Conservation (phyloP, 2,888 invertebrate species). For the Pristionchus mayeri region DNA sequence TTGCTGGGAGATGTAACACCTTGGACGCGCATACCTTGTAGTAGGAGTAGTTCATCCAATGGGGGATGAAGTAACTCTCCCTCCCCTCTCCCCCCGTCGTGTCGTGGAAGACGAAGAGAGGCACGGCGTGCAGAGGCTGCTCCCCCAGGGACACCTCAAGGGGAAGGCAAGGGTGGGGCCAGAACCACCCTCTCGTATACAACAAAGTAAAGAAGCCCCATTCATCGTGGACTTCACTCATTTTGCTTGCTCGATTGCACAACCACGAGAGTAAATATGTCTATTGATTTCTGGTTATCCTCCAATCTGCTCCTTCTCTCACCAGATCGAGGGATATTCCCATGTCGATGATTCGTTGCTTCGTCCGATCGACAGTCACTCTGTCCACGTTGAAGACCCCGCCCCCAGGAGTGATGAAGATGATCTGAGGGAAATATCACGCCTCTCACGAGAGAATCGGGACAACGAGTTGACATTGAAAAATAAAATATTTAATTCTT, state of each 20-base stretch:
- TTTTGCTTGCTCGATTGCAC: background rate
- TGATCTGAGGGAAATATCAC: constrained; percentile 82
- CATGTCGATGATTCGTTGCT: constrained; percentile 97
- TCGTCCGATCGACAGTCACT: constrained; percentile 96
- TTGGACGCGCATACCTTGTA: constrained; percentile 55
- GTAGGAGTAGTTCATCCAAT: constrained; percentile 76
- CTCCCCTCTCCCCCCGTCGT: constrained; percentile 28
- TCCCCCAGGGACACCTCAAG: constrained; percentile 83
- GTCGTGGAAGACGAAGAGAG: constrained; percentile 83
- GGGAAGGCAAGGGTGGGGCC: background rate
- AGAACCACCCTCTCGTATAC: background rate
- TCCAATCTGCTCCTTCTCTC: background rate
- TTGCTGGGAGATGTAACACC: too few relatives aligned
- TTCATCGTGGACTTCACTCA: too few relatives aligned
- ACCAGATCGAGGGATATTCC: constrained; percentile 83
- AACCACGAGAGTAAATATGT: background rate
- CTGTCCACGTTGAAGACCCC: constrained; percentile 99
- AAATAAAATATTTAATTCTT: too few relatives aligned
- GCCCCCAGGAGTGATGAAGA: constrained; percentile 97
- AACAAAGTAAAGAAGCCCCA: too few relatives aligned
- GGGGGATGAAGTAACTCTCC: constrained; percentile 76
- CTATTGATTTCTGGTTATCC: too few relatives aligned
- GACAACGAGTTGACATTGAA: too few relatives aligned
- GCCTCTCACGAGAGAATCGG: too few relatives aligned
- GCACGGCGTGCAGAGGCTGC: constrained; percentile 97